Base-by-base conservation (phyloP, 2,888 invertebrate species). In the Cephus rjabovi region DNA sequence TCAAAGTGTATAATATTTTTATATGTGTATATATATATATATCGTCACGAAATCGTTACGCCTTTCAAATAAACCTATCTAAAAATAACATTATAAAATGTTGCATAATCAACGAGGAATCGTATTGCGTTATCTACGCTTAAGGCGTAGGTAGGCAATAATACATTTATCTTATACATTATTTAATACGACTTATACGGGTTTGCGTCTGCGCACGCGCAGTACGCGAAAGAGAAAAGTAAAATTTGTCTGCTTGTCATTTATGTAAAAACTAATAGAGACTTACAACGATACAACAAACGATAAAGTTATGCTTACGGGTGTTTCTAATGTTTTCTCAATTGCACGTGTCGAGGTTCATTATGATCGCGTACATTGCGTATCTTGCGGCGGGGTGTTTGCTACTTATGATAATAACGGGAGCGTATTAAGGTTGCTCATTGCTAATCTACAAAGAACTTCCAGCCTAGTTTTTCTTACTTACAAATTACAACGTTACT, bases 81-180 rank as follows among this genome's bases (percentile, higher is more conserved):
- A 87, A 84, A 86, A 86, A 83, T 81, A 87, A 85, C 79, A 80
- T 87, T 87, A 87, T 83, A 85, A 89, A 87, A 87, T 83, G 82
- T 84, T 82, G 82, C 81, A 81, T 77, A 77, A 82, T 78, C 77
- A 82, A 82, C 82, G 79, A 81, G 77, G 74, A 75, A 40, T 77
- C 75, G 74, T 77, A 81, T 79, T 80, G 81, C 83, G 79, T 84
- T 81, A 34, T 74, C 77, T 73, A 74, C 76, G 35, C 73, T 76
- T 23, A 56, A 56, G 23, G 23, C 40, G 40, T 40, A 23, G 56
- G 23, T 9, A 56, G 56, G 23, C 23, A 23, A 56, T 56, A 56
- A 56, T 56, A 56, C 56, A 56, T 23, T 23, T 23, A 56, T 56
- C 56, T 56, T 56, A 56, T 56, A 56, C 56, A 23, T 56, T 56